A percentile compares a stretch with the other conserved stretches of the same genome.
phyloP scores from a whole-genome alignment of 2,797 vertebrate species.

The Trachurus trachurus region DNA sequence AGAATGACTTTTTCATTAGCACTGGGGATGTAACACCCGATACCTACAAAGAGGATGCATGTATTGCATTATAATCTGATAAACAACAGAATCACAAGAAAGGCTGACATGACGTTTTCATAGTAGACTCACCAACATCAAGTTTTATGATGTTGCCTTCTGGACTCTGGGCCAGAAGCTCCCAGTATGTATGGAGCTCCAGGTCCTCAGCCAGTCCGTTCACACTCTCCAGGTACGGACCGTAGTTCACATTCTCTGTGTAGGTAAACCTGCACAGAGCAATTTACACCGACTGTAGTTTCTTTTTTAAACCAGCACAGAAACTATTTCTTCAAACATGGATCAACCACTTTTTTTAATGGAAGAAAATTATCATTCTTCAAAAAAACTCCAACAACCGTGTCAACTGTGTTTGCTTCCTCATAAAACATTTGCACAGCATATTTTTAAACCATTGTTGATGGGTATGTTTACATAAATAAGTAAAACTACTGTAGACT shows the following conservation, averaged over 20 bases:
- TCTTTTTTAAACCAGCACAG: too few relatives aligned
- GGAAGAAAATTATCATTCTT: too few relatives aligned
- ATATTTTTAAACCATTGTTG: neutral
- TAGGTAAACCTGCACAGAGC: slow-evolving; percentile 62
- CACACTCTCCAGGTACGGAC: slow-evolving; percentile 72
- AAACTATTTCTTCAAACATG: too few relatives aligned
- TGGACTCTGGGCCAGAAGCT: slow-evolving; percentile 56
- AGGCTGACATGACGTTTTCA: neutral
- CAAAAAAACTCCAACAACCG: too few relatives aligned
- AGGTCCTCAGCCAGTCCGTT: slow-evolving; percentile 74
- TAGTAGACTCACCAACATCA: slow-evolving; percentile 70
- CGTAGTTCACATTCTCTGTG: slow-evolving; percentile 63
- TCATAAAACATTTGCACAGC: too few relatives aligned
- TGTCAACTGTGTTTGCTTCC: too few relatives aligned
- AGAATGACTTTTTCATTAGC: slow-evolving; percentile 67
- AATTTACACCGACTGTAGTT: neutral
- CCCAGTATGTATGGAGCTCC: slow-evolving; percentile 71
- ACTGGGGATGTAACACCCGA: slow-evolving; percentile 78
- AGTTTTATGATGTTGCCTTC: slow-evolving; percentile 26
- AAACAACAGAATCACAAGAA: neutral
- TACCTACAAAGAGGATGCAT: slow-evolving; percentile 60
- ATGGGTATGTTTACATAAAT: neutral
- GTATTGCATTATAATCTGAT: neutral
- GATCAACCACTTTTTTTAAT: too few relatives aligned
- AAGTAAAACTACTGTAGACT: neutral